Percentiles rank a stretch among this genome's conserved stretches.
phyloP scores from a whole-genome alignment of 2,888 invertebrate species.

The Scaptomyza parva region DNA sequence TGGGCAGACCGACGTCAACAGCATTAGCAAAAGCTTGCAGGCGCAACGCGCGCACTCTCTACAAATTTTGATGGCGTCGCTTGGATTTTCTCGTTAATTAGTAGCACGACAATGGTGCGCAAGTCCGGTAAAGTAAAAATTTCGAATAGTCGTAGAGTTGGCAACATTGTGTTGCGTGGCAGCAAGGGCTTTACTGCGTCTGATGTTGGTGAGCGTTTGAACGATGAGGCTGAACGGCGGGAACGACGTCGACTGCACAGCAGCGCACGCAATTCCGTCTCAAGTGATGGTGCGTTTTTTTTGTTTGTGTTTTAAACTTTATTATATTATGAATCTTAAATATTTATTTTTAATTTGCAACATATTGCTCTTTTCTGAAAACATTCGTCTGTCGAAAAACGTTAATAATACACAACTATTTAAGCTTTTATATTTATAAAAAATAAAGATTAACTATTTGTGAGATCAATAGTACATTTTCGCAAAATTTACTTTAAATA shows the following conservation, averaged over 20 bases:
- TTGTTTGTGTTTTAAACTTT: constrained; percentile 13
- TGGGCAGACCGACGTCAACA: constrained; percentile 37
- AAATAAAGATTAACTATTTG: no score
- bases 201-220: constrained; percentile 20
- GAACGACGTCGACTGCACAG: constrained; percentile 56
- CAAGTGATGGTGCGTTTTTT: constrained; percentile 70
- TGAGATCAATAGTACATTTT: no score
- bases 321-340: no score
- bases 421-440: no score
- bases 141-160: constrained; percentile 65
- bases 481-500: no score
- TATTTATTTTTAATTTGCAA: no score
- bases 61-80: constrained; percentile 47
- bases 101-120: constrained; percentile 80
- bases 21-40: constrained; percentile 45
- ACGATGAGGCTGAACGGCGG: constrained; percentile 16
- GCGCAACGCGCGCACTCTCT: constrained; percentile 32
- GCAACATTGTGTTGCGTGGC: constrained; percentile 70
- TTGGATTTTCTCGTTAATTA: constrained; percentile 71
- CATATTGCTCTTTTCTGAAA: no score
- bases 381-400: no score
- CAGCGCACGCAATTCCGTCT: constrained; percentile 59
- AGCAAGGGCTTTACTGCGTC: constrained; percentile 31
- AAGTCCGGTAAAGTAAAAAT: constrained; percentile 80
- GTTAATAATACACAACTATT: no score